Conservation (phyloP, 2,888 invertebrate species). For the Heteromyza rotundicornis region DNA sequence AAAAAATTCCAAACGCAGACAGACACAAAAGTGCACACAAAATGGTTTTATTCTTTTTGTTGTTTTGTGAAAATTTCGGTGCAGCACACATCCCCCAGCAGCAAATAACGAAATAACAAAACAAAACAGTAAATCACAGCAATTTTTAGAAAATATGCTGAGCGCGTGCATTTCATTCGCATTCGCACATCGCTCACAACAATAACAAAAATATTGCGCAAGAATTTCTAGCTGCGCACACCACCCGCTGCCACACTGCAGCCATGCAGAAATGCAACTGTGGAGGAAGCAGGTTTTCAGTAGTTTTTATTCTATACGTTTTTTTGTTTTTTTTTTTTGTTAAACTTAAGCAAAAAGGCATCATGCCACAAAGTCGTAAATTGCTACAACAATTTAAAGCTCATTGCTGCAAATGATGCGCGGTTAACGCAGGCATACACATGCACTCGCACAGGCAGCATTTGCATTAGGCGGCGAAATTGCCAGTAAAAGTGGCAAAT, state of each 20-base stretch:
- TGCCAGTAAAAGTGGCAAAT: too few relatives aligned
- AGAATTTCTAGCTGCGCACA: too few relatives aligned
- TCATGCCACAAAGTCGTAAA: not conserved
- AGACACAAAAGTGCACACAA: not conserved
- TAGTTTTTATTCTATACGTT: not conserved
- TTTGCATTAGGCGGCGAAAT: too few relatives aligned
- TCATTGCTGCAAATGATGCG: slow-evolving; percentile 10
- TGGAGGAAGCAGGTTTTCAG: not conserved
- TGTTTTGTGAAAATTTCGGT: too few relatives aligned
- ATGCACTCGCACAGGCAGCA: too few relatives aligned
- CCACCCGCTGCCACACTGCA: too few relatives aligned
- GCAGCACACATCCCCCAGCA: too few relatives aligned
- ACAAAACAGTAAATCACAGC: not conserved
- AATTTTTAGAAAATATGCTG: not conserved
- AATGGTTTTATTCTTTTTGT: too few relatives aligned
- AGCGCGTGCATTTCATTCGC: not conserved
- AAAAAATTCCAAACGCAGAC: not conserved
- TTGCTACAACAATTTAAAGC: not conserved
- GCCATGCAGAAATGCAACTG: not conserved
- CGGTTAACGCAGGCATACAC: too few relatives aligned
- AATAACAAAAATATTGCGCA: too few relatives aligned
- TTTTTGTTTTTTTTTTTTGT: not conserved
- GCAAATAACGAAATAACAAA: not conserved
- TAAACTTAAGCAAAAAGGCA: too few relatives aligned
- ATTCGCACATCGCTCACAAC: not conserved